Evolutionary conservation across 2,113 vertebrate genomes (phyloP), one percentile per base, ranked within the genome.

Genomic region (Suricata suricatta): DNA sequence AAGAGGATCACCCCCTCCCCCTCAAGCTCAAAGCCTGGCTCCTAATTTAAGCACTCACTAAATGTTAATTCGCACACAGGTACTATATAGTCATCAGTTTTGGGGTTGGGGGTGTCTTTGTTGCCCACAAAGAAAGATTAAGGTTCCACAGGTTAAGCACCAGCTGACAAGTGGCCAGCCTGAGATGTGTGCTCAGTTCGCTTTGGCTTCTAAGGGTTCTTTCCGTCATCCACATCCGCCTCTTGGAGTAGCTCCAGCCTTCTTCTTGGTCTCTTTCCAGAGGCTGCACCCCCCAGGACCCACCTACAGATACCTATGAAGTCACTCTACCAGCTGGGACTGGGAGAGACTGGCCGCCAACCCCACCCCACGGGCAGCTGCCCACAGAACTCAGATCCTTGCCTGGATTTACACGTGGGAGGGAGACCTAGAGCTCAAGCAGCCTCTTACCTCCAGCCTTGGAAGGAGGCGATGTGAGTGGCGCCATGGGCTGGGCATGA

Each of bases 111-210:
- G n/a, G 38, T 33, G 77, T 92, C 74, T 89, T n/a, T 80, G 89
- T 87, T 93, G 54, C 80, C 94, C 60, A 76, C 29, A 93, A 52
- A 29, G 47, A 93, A 86, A 86, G 88, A 92, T 64, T 85, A 90
- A 92, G 33, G 25, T 76, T 93, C 31, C 77, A 95, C 88, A 94
- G 74, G n/a, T 93, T 50, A 95, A 87, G n/a, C 14, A 44, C 8
- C 89, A 57, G 54, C 35, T 50, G 85, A 96, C 60, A 88, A 96
- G 50, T 47, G 72, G 44, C 29, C 87, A 95, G 72, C n/a, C 12
- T 92, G 68, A 81, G 38, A 60, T 81, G 57, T 54, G 68, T 92
- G 74, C 74, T 33, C 74, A 96, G 57, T 23, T 85, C 38, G 21
- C 54, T 94, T 52, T 87, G 64, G 50, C 38, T 88, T 94, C 21